Conservation (phyloP, 2,888 invertebrate genomes). For the Pseudococcus longispinus region DNA sequence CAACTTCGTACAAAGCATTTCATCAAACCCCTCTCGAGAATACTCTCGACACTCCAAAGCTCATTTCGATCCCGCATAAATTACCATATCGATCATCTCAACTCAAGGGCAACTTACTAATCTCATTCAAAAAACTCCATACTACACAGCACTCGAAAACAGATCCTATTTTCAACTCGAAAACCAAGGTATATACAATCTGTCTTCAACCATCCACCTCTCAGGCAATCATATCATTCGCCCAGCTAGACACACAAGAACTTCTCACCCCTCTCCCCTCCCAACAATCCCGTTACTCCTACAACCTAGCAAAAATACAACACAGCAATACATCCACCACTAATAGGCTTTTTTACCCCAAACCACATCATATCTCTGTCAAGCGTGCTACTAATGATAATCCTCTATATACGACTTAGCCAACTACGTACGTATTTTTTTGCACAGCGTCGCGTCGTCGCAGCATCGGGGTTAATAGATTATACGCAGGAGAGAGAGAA, state of each 20-base stretch:
- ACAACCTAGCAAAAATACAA: not conserved
- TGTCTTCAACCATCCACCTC: not conserved
- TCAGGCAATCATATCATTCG: not conserved
- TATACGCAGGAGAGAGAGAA: too few relatives aligned
- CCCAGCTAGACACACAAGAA: not conserved
- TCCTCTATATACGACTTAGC: not conserved
- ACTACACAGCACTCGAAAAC: not conserved
- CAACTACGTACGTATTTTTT: not conserved
- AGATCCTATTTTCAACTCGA: not conserved
- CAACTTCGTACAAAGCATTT: too few relatives aligned
- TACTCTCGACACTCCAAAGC: not conserved
- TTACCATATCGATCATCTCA: not conserved
- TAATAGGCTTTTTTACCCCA: not conserved
- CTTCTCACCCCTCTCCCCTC: too few relatives aligned
- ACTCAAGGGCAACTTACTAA: not conserved
- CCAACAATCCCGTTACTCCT: too few relatives aligned
- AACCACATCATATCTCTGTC: not conserved
- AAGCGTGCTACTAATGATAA: conserved; percentile 2
- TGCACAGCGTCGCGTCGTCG: not conserved
- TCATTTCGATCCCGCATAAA: not conserved
- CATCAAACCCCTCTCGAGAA: too few relatives aligned
- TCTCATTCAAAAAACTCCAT: not conserved
- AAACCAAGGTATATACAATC: not conserved
- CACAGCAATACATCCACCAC: not conserved
- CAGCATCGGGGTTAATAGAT: not conserved